Conservation (phyloP, 2,797 vertebrate genomes). For the Zenarchopterus dispar region DNA sequence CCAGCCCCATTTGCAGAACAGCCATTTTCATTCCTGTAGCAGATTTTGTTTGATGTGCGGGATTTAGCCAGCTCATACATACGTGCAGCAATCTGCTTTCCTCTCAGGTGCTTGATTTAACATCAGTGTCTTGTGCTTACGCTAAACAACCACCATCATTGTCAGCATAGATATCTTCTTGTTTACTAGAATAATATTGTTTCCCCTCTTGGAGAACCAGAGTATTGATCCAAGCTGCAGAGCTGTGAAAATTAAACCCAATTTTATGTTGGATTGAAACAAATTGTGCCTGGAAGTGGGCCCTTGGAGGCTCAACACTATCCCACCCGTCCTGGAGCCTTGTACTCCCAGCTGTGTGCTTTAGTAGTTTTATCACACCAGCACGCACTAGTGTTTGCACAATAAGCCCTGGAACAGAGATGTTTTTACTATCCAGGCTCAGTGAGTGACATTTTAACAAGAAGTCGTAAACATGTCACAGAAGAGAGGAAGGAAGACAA, state of each 20-base stretch:
- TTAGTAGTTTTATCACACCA: slow-evolving; percentile 62
- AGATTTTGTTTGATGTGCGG: slow-evolving; percentile 19
- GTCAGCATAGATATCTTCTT: slow-evolving; percentile 28
- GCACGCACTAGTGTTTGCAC: slow-evolving; percentile 60
- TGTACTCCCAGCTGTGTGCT: slow-evolving; percentile 55
- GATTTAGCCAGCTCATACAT: slow-evolving; percentile 18
- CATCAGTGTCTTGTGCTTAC: slow-evolving; percentile 20
- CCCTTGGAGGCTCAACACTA: slow-evolving; percentile 35
- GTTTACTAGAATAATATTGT: slow-evolving; percentile 58
- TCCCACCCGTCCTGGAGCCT: slow-evolving; percentile 46
- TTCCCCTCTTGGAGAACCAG: slow-evolving; percentile 29
- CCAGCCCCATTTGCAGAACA: slow-evolving; percentile 5
- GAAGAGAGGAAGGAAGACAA: slow-evolving; percentile 48
- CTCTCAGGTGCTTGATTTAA: slow-evolving; percentile 26
- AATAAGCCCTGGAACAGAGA: slow-evolving; percentile 44
- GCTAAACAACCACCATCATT: slow-evolving; percentile 45
- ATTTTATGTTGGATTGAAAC: slow-evolving; percentile 56
- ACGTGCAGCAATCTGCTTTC: background rate
- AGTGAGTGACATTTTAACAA: slow-evolving; percentile 78
- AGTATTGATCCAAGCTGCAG: slow-evolving; percentile 57
- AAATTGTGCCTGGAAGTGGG: slow-evolving; percentile 48
- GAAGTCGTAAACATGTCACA: slow-evolving; percentile 70
- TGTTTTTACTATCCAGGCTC: slow-evolving; percentile 52
- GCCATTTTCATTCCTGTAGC: slow-evolving; percentile 21
- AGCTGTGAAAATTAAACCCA: slow-evolving; percentile 52